Evolutionary conservation across 64 coral and sea anemone genomes (phyloP), one percentile per base, ranked within the genome.

Genomic region (Cladopsammia gracilis): DNA sequence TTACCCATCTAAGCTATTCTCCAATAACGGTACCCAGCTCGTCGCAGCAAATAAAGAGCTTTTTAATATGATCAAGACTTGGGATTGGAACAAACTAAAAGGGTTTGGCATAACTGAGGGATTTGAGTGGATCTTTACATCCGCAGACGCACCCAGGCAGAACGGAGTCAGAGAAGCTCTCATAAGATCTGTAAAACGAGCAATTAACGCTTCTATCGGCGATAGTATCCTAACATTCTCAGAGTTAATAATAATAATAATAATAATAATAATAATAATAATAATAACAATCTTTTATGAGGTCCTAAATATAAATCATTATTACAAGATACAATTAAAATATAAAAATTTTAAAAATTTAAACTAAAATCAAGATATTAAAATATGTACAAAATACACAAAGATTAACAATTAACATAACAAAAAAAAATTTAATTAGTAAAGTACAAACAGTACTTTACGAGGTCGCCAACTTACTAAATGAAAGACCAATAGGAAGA

Each of bases 211-310:
- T 50, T 64, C 82, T 5, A 69, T 86, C 42, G 43, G 48, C 10
- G 59, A 86, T 10, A 70, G 62, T 25, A 24, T 69, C 13, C 48
- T 86, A 69, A 70, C 62, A 19, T 86, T 70, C 61, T 86, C 46
- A 10, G 82, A 86, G n/a, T 51, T 86, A 46, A 62, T 47, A 53
- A 62, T 47, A 23, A 47, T 86, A 46, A 61, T 77, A 34, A 88
- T 93, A 61, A 75, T 93, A 11, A 75, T 88, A 77, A 93, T 60
- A 43, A 57, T 93, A 10, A n/a, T n/a, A n/a, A n/a, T n/a, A n/a
- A n/a, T n/a, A n/a, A n/a, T n/a, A n/a, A n/a, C n/a, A n/a, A n/a
- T n/a, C n/a, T n/a, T n/a, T n/a, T n/a, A n/a, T n/a, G n/a, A n/a
- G n/a, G n/a, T n/a, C n/a, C n/a, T n/a, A n/a, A n/a, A n/a, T n/a